Evolutionary conservation across 2,888 invertebrate genomes (phyloP), one percentile per base, ranked within the genome.

Genomic region (Mesorhabditis belari): DNA sequence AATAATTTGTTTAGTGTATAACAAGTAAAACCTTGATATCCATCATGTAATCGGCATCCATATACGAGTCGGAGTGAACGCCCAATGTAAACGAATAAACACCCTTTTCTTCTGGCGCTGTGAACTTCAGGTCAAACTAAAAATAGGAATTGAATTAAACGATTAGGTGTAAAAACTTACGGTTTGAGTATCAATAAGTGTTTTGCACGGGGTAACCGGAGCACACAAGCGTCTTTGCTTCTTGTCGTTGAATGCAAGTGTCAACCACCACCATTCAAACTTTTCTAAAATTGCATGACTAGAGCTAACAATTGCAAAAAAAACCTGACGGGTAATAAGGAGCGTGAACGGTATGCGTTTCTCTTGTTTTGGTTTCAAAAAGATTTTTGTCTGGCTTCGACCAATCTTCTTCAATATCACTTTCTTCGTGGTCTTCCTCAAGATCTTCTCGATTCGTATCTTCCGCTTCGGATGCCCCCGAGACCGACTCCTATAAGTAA

Each of bases 251-350:
- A 57, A 35, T 1, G 66, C 62, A 75, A 98, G 89, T 83, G 96
- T 98, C 70, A 95, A 89, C 95, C 96, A 99, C 96, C 98, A 99
- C 84, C 90, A 95, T 83, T 99, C 98, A 82, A 94, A 94, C 82
- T 98, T 93, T 71, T 89, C 89, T 84, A n/a, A 35, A 35, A 9
- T n/a, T 17, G 12, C 44, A 35, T 17, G 12, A 9, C 12, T 17
- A 35, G 17, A 35, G n/a, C 12, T 35, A 9, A 9, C 12, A 9
- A 1, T 35, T 17, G 44, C 12, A 35, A 17, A n/a, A 1, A 9
- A 35, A 35, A 35, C 44, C 44, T 35, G 89, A 89, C 4, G 98
- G 93, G 83, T 90, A 99, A 82, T 88, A 88, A 0, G 98, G 98
- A 84, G 92, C 91, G 83, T 99, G 98, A 26, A 98, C 96, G n/a